Percentiles rank a stretch among this genome's conserved stretches.
phyloP scores from a whole-genome alignment of 2,888 invertebrate genomes.

The Erpobdella octoculata region DNA sequence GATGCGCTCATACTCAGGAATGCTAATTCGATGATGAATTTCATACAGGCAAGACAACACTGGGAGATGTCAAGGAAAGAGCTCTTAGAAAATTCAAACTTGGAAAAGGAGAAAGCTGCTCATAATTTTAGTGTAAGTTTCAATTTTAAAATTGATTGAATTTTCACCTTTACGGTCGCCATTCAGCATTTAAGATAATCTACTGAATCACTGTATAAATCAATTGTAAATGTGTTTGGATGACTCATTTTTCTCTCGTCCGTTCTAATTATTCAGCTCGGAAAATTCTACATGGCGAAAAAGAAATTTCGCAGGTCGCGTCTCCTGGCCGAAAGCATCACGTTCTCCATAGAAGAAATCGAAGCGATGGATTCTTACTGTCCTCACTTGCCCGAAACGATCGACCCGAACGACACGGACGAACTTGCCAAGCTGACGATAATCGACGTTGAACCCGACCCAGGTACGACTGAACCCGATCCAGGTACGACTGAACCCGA shows the following conservation, averaged over 20 bases:
- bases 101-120: constrained; percentile 12
- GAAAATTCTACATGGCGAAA: constrained; percentile 5
- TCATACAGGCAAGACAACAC: constrained; percentile 28
- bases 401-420: too few species aligned
- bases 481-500: not conserved
- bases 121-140: too few species aligned
- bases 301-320: constrained; percentile 5
- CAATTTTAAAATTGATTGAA: too few species aligned
- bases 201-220: too few species aligned
- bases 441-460: too few species aligned
- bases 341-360: not conserved
- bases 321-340: constrained; percentile 9
- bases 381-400: not conserved
- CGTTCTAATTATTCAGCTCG: not conserved
- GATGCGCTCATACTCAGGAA: too few species aligned
- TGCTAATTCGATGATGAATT: too few species aligned
- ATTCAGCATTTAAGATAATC: too few species aligned
- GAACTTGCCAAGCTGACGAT: too few species aligned
- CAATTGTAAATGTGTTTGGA: not conserved
- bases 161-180: too few species aligned
- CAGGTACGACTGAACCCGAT: not conserved
- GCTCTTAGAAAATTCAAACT: constrained; percentile 15
- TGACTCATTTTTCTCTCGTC: not conserved
- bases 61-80: constrained; percentile 27
- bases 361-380: not conserved